Evolutionary conservation across 37 sponge, comb jelly and placozoan genomes (phyloP), one percentile per base, ranked within the genome.

Genomic region (Lycopodina hypogea): DNA sequence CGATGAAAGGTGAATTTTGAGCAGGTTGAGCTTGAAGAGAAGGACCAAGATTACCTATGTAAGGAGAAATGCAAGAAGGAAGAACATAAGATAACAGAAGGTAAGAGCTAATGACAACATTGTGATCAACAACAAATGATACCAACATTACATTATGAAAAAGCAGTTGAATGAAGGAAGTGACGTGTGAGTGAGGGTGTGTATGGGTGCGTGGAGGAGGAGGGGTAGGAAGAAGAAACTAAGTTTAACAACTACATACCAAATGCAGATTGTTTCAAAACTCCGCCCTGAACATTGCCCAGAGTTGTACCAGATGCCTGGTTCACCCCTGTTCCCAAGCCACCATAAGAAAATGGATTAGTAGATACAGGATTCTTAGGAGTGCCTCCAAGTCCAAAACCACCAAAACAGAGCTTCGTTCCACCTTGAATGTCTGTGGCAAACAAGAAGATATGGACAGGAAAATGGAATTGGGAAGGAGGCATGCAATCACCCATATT

Each of bases 231-330:
- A 52, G 53, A 52, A 52, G 15, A 15, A 52, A 52, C 11, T 11
- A 52, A 52, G n/a, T n/a, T 11, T 52, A 11, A 52, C 53, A 18
- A 18, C 53, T 52, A 11, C 53, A 18, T 70, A 70, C 71, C 71
- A 23, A 70, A 70, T 30, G 71, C 71, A 26, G 71, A 41, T 41
- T 41, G 45, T 39, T 22, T 70, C 24, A 70, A 42, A 18, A 70
- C 3, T 41, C 48, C 48, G 22, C 48, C 71, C 29, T 48, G 9
- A 42, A 1, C n/a, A 23, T n/a, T n/a, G n/a, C n/a, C n/a, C n/a
- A 9, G 9, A 45, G 48, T 45, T 45, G 48, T 12, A 9, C 48
- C 48, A 4, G 9, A 9, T 45, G 48, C 4, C 48, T 45, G 48
- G 48, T 9, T 45, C 9, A 45, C 4, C 4, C 48, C 48, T 45